These are phyloP conservation scores for Argyresthia goedartella DNA, from an alignment of 2,888 invertebrate genomes.

Conservation along the genomic window DNA sequence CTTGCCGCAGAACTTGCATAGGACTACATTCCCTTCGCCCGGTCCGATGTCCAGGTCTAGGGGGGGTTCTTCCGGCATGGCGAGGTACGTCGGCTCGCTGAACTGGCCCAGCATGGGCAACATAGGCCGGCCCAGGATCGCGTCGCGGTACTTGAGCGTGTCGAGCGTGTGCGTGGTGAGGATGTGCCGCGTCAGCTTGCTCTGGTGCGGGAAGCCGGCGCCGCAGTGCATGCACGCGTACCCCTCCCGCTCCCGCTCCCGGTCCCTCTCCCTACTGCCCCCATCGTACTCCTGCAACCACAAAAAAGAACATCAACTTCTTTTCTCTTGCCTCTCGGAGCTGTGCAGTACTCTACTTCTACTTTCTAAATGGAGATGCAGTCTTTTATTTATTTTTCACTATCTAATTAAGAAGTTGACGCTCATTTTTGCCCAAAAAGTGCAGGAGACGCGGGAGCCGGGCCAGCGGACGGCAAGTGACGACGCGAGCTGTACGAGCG, in stretches of 20 bases:
- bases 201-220: constrained; percentile 89
- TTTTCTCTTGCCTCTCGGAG: constrained; percentile 73
- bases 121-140: constrained; percentile 54
- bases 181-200: constrained; percentile 91
- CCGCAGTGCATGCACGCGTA: constrained; percentile 93
- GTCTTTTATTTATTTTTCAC: constrained; percentile 51
- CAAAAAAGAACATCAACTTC: constrained; percentile 89
- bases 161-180: constrained; percentile 90
- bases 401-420: constrained; percentile 83
- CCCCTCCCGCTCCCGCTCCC: constrained; percentile 65
- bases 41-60: constrained; percentile 69
- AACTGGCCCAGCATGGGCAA: constrained; percentile 58
- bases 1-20: constrained; percentile 94
- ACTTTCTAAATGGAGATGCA: constrained; percentile 69
- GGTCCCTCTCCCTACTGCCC: constrained; percentile 70
- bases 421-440: constrained; percentile 84
- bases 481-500: constrained; percentile 55
- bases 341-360: constrained; percentile 64
- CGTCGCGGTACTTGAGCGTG: constrained; percentile 88
- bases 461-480: constrained; percentile 59
- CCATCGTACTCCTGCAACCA: constrained; percentile 94
- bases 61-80: constrained; percentile 71
- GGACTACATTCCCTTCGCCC: constrained; percentile 81
- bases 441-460: constrained; percentile 68
- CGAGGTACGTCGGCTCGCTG: constrained; percentile 57